Evolutionary conservation across 2,888 invertebrate species (phyloP).

Genomic region (Gandaritis pyraliata): DNA sequence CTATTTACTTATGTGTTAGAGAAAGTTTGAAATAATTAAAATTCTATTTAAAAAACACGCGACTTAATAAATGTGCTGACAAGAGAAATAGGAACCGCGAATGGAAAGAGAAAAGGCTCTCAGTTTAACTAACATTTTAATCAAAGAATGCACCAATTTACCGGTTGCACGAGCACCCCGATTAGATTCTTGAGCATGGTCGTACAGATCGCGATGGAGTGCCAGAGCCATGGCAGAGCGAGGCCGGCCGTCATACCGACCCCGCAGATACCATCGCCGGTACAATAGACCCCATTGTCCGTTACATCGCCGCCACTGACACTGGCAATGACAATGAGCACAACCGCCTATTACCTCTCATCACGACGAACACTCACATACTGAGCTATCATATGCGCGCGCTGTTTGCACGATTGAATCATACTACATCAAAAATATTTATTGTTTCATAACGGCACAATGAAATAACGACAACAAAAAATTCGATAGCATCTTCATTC

Average conservation of each 20-base stretch:
- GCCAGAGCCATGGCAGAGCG: conserved; percentile 49
- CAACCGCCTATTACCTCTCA: conserved; percentile 29
- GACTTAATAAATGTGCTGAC: too few species aligned
- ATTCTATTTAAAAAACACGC: too few species aligned
- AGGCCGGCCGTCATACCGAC: conserved; percentile 42
- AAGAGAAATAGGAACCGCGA: too few species aligned
- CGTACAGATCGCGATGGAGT: conserved; percentile 42
- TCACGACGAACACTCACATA: conserved; percentile 31
- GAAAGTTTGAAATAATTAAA: too few species aligned
- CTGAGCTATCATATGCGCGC: conserved; percentile 26
- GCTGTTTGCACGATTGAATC: conserved; percentile 41
- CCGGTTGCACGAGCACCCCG: conserved; percentile 62
- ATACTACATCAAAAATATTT: conserved; percentile 33
- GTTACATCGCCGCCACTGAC: conserved; percentile 61
- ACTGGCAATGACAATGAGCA: conserved; percentile 44
- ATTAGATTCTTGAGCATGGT: conserved; percentile 61
- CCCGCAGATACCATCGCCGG: conserved; percentile 59
- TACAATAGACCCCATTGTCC: conserved; percentile 59
- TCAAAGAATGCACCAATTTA: conserved; percentile 31
- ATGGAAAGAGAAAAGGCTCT: too few species aligned
- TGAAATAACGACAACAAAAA: conserved; percentile 35
- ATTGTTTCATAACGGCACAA: conserved; percentile 38
- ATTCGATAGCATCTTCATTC: conserved; percentile 29
- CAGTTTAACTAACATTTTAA: neutral
- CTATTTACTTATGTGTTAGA: too few species aligned